Evolutionary conservation across 2,113 vertebrate genomes (phyloP), one percentile per base, ranked within the genome.

Genomic region (Ia io): DNA sequence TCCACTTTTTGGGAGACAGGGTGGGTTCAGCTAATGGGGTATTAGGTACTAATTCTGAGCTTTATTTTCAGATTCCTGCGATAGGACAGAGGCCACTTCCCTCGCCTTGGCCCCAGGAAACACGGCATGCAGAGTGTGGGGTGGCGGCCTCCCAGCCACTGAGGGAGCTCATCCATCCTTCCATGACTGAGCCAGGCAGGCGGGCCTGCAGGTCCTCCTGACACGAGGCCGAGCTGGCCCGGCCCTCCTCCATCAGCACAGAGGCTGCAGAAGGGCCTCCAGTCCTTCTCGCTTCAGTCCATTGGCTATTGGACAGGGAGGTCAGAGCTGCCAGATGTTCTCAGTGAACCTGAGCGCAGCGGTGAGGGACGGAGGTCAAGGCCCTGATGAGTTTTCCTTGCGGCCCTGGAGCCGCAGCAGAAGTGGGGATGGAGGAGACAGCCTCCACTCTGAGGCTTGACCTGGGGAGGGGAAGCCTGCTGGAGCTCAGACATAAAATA

Each of bases 341-440:
- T 92, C 88, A 84, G 53, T 95, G 96, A 96, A 96, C 84, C 85
- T 95, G 88, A 94, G 91, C 49, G 22, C 79, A 51, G 11, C 77
- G 88, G 90, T 3, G 20, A 90, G 71, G 65, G 49, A 77, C 79
- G 76, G 69, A 90, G 61, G 89, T 85, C 53, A 86, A 96, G 73
- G 73, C 95, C 7, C 90, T 97, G 92, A 96, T 93, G 94, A 95
- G 82, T 95, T 95, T 96, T 97, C 96, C 96, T 76, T 94, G 69
- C 90, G 93, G 51, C 71, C 51, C 37, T 42, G 35, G 10, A 89
- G 63, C 18, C 63, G 42, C 14, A 47, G 71, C 67, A 88, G 63
- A 90, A 79, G 69, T 22, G n/a, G 61, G 56, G n/a, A 86, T 73
- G 18, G 73, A 71, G 63, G 84, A 89, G 40, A 73, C 37, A 28